Conservation (phyloP, 2,797 vertebrate genomes). For the Acrossocheilus fasciatus region DNA sequence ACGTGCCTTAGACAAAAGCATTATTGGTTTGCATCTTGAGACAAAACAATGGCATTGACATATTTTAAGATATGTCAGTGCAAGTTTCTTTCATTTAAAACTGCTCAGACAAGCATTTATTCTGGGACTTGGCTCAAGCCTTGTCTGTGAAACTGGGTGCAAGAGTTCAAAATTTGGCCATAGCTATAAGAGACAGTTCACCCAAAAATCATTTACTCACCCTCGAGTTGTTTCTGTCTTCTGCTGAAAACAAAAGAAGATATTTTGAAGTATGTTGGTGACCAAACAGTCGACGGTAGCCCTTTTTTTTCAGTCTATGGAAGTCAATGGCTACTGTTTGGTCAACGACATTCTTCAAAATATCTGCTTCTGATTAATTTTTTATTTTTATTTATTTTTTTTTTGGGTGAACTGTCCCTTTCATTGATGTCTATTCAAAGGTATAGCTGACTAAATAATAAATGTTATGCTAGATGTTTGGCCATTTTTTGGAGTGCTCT, state of each 20-base stretch:
- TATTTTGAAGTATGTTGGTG: too few relatives aligned
- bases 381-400: too few relatives aligned
- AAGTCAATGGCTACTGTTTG: too few relatives aligned
- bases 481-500: background rate
- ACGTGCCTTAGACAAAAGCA: too few relatives aligned
- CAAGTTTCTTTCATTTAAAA: background rate
- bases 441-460: background rate
- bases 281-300: background rate
- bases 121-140: background rate
- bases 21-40: background rate
- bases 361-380: too few relatives aligned
- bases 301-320: background rate
- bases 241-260: background rate
- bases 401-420: background rate
- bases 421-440: background rate
- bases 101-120: background rate
- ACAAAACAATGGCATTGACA: background rate
- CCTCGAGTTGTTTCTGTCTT: background rate
- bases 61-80: background rate
- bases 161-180: background rate
- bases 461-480: background rate
- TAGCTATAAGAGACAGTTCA: background rate
- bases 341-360: too few relatives aligned
- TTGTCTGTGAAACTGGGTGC: background rate
- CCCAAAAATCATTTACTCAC: background rate